Evolutionary conservation across 2,113 vertebrate species (phyloP).

Genomic region (Neopipo cinnamomea): DNA sequence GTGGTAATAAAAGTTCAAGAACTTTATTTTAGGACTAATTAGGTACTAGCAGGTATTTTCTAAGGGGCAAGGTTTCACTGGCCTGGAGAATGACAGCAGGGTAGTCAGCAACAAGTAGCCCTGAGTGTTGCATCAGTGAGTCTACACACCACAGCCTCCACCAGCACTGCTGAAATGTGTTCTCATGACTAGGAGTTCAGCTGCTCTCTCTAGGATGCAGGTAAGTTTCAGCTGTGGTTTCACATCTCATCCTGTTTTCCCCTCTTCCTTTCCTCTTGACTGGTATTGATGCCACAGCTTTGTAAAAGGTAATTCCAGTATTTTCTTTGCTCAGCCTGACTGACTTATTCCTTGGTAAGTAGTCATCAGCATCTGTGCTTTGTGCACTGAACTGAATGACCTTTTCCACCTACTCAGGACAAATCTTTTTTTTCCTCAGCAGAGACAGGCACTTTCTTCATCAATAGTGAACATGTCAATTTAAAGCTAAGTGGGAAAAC

Average conservation of each 20-base stretch:
- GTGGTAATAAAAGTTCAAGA: neutral
- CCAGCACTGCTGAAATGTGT: neutral
- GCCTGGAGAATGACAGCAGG: neutral
- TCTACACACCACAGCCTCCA: neutral
- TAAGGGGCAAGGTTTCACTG: neutral
- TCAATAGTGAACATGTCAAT: neutral
- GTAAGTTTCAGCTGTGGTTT: neutral
- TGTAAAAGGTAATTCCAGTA: neutral
- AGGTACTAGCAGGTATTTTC: neutral
- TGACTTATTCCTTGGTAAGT: neutral
- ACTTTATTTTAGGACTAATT: neutral
- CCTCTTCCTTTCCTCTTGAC: neutral
- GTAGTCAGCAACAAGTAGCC: neutral
- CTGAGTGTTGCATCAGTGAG: neutral
- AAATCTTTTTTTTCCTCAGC: neutral
- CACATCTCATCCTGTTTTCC: neutral
- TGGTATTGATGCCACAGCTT: neutral
- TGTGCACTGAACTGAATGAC: slow-evolving; percentile 20
- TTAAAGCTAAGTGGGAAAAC: slow-evolving; percentile 33
- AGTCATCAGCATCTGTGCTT: neutral
- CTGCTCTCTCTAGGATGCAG: neutral
- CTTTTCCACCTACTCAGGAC: slow-evolving; percentile 17
- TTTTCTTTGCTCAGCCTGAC: slow-evolving; percentile 25
- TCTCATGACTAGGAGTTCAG: neutral
- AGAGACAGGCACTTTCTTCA: neutral